These are phyloP conservation scores for Camponotus floridanus DNA, from an alignment of 1,140 invertebrate species.

Conservation along the genomic window DNA sequence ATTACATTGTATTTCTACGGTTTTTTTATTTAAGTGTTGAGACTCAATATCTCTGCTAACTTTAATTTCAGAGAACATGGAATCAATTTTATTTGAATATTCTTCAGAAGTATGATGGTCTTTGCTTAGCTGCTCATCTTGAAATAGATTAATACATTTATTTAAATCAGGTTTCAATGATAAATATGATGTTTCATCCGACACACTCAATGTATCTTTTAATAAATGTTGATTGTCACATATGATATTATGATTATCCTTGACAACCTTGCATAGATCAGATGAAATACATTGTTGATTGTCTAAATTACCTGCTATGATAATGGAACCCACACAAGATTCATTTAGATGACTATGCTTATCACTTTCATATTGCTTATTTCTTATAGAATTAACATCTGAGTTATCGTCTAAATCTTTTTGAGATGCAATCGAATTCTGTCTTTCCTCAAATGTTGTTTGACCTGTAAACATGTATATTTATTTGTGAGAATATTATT, in stretches of 20 bases:
- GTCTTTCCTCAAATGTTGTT: background rate
- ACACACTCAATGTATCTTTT: background rate
- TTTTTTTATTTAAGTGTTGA: background rate
- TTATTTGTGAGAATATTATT: background rate
- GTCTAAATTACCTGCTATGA: constrained; percentile 27
- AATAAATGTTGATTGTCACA: background rate
- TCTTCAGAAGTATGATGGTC: background rate
- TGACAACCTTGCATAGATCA: background rate
- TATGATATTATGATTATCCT: background rate
- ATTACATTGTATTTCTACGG: background rate
- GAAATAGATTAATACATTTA: constrained; percentile 61
- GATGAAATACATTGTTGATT: background rate
- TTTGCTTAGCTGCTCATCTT: background rate
- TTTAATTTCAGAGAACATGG: background rate
- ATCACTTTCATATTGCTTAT: background rate
- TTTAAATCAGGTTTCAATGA: constrained; percentile 53
- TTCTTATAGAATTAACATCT: background rate
- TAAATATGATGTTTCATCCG: constrained; percentile 22
- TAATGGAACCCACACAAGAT: constrained; percentile 24
- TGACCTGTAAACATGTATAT: constrained; percentile 20
- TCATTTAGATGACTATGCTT: background rate
- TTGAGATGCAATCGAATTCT: background rate
- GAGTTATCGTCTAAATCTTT: constrained; percentile 22
- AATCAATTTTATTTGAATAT: background rate
- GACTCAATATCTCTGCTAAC: background rate